phyloP scores from a whole-genome alignment of 2,113 vertebrate genomes.

The Collichthys lucidus region DNA sequence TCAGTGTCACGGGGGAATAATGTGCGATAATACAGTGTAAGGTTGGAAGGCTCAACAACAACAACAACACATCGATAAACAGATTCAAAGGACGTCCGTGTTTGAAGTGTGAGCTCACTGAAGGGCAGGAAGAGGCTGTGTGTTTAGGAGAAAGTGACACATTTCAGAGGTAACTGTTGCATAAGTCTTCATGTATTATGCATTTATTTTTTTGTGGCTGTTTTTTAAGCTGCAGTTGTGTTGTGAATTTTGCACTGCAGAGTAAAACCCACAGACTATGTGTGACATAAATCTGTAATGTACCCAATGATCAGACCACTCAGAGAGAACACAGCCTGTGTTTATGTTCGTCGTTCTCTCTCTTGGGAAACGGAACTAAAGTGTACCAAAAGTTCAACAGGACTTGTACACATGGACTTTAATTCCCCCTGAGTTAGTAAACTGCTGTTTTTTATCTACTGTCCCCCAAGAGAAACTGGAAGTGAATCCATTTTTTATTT shows the following conservation, averaged over 20 bases:
- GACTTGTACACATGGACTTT: slow-evolving; percentile 5
- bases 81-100: slow-evolving; percentile 17
- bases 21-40: slow-evolving; percentile 36
- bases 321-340: neutral
- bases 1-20: slow-evolving; percentile 54
- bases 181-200: neutral
- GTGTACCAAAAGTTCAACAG: slow-evolving; percentile 40
- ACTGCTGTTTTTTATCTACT: slow-evolving; percentile 11
- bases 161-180: neutral
- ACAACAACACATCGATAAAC: slow-evolving; percentile 18
- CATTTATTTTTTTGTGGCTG: neutral
- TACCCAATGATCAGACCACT: neutral
- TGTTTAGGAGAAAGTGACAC: neutral
- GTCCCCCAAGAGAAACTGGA: slow-evolving; percentile 19
- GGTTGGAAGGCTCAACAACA: slow-evolving; percentile 33
- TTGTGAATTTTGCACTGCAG: neutral
- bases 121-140: slow-evolving; percentile 39
- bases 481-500: neutral
- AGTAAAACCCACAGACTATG: slow-evolving; percentile 8
- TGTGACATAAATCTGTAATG: neutral
- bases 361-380: slow-evolving; percentile 12
- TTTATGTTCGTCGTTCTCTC: slow-evolving; percentile 12
- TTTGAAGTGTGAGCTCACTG: slow-evolving; percentile 46
- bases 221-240: slow-evolving; percentile 2
- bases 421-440: slow-evolving; percentile 3